phyloP scores from a whole-genome alignment of 2,797 vertebrate genomes.

The Hozukius guyotensis region DNA sequence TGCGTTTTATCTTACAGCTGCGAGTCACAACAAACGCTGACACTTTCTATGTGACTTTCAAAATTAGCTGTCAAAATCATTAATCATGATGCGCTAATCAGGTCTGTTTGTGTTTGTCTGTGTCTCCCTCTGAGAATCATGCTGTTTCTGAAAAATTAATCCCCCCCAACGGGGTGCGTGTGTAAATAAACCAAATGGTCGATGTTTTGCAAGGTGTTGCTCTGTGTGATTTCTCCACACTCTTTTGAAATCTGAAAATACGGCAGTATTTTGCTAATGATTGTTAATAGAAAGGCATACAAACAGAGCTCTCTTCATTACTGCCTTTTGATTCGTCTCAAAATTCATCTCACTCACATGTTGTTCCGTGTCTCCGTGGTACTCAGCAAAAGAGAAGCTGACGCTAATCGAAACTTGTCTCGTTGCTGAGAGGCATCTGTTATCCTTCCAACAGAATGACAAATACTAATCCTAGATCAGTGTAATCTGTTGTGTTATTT shows the following conservation, averaged over 20 bases:
- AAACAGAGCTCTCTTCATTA: neutral
- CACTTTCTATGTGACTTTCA: slow-evolving; percentile 16
- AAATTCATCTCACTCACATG: neutral
- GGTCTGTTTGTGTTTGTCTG: slow-evolving; percentile 62
- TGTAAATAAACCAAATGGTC: slow-evolving; percentile 54
- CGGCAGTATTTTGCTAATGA: slow-evolving; percentile 19
- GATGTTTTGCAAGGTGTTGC: slow-evolving; percentile 47
- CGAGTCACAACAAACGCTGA: slow-evolving; percentile 2
- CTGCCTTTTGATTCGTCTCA: neutral
- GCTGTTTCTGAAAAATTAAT: slow-evolving; percentile 70
- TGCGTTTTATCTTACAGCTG: neutral
- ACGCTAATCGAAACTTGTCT: neutral
- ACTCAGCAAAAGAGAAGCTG: neutral
- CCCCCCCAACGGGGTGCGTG: slow-evolving; percentile 27
- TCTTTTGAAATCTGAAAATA: slow-evolving; percentile 35
- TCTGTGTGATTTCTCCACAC: slow-evolving; percentile 34
- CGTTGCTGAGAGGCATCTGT: slow-evolving; percentile 1
- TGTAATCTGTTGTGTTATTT: neutral
- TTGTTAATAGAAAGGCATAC: slow-evolving; percentile 13
- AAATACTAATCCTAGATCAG: neutral
- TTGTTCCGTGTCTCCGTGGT: neutral
- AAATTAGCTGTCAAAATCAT: slow-evolving; percentile 58
- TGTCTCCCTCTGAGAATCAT: slow-evolving; percentile 58
- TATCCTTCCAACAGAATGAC: neutral
- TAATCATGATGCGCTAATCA: slow-evolving; percentile 68